Conservation (phyloP, 2,113 vertebrate species). For the Hiodon tergisus region DNA sequence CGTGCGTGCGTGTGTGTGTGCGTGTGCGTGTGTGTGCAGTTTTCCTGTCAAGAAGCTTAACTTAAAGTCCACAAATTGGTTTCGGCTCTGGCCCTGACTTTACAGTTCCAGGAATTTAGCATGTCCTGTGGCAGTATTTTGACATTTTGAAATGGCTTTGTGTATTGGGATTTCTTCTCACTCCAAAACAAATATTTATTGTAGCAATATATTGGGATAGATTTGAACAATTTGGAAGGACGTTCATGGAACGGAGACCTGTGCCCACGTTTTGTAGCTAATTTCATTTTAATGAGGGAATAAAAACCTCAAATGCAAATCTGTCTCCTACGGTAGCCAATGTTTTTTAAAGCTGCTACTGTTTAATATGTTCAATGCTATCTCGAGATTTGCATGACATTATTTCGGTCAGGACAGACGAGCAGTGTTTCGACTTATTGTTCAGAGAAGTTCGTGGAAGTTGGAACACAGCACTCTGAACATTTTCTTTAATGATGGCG, state of each 20-base stretch:
- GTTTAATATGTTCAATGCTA: constrained; percentile 35
- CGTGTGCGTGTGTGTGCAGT: too few species aligned
- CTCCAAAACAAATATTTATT: constrained; percentile 18
- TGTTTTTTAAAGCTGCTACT: constrained; percentile 30
- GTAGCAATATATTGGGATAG: constrained; percentile 28
- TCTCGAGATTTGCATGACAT: constrained; percentile 50
- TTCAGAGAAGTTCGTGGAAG: constrained; percentile 3
- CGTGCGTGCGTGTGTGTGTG: not conserved
- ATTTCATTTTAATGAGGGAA: constrained; percentile 3
- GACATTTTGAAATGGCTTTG: not conserved
- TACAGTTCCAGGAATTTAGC: too few species aligned
- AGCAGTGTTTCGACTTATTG: not conserved
- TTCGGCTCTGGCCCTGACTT: not conserved
- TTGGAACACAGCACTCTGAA: not conserved
- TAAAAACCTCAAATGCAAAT: not conserved
- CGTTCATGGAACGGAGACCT: constrained; percentile 24
- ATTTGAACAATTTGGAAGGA: constrained; percentile 30
- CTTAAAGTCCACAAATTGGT: not conserved
- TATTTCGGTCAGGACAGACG: constrained; percentile 19
- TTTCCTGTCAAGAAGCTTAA: not conserved
- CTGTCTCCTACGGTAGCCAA: not conserved
- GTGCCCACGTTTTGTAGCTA: constrained; percentile 25
- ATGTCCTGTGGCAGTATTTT: not conserved
- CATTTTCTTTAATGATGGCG: not conserved
- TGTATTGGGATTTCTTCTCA: not conserved